phyloP scores from a whole-genome alignment of 1,140 invertebrate genomes.

The Drosophila punjabiensis region DNA sequence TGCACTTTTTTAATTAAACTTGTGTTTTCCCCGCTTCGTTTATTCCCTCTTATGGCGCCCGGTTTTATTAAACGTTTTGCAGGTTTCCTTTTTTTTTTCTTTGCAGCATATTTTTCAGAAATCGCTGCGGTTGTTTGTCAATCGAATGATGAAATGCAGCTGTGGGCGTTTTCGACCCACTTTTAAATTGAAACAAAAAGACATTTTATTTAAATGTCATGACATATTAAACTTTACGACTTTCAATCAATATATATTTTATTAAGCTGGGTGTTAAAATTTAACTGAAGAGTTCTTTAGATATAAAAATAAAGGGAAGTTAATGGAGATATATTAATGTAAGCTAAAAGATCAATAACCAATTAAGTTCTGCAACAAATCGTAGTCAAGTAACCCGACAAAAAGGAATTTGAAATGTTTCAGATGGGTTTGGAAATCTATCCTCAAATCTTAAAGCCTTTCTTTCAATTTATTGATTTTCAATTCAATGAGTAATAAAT shows the following conservation, averaged over 20 bases:
- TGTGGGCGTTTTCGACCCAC: not conserved
- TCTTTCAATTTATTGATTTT: too few relatives aligned
- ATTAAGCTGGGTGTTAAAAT: too few relatives aligned
- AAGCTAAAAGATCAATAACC: too few relatives aligned
- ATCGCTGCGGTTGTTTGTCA: constrained; percentile 11
- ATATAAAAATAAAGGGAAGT: too few relatives aligned
- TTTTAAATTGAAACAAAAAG: not conserved
- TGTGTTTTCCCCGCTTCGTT: constrained; percentile 8
- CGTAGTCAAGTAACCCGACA: too few relatives aligned
- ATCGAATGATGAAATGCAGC: not conserved
- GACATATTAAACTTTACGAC: not conserved
- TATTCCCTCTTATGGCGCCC: constrained; percentile 12
- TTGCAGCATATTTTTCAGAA: constrained; percentile 16
- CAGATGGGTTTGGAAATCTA: too few relatives aligned
- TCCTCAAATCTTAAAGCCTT: too few relatives aligned
- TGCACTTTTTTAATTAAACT: constrained; percentile 67
- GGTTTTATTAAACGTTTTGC: constrained; percentile 20
- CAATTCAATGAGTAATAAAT: too few relatives aligned
- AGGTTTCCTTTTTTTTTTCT: constrained; percentile 31
- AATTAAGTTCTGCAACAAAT: too few relatives aligned
- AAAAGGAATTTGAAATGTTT: too few relatives aligned
- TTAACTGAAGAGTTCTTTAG: not conserved
- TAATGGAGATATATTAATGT: not conserved
- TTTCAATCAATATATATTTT: not conserved
- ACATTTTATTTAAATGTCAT: not conserved